A percentile compares a stretch with the other conserved stretches of the same genome.
phyloP scores from a whole-genome alignment of 2,113 vertebrate genomes.

The Riparia riparia region DNA sequence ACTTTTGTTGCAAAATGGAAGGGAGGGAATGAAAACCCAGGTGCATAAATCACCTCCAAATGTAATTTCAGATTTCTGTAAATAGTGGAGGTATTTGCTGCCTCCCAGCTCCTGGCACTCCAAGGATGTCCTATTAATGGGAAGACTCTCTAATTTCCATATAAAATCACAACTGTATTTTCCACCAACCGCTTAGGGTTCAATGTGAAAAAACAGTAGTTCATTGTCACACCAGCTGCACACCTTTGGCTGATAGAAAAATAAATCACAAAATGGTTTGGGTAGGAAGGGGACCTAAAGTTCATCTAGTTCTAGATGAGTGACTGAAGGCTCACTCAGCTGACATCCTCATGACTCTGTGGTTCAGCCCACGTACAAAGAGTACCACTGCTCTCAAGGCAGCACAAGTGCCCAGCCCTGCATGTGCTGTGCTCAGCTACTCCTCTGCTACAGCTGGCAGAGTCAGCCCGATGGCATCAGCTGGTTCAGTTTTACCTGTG shows the following conservation, averaged over 20 bases:
- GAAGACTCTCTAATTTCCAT: neutral
- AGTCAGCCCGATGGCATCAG: neutral
- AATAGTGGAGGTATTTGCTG: neutral
- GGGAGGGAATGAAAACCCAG: neutral
- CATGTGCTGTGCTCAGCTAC: neutral
- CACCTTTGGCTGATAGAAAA: neutral
- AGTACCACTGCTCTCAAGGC: neutral
- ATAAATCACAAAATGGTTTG: neutral
- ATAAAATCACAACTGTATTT: neutral
- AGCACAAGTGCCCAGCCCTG: neutral
- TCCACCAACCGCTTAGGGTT: neutral
- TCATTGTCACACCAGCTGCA: neutral
- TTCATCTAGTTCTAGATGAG: neutral
- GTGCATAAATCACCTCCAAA: neutral
- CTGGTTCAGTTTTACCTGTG: neutral
- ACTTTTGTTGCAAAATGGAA: neutral
- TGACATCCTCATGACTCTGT: neutral
- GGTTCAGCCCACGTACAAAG: accelerated
- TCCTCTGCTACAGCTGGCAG: neutral
- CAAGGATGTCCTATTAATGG: neutral
- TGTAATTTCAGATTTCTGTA: neutral
- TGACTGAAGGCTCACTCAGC: neutral
- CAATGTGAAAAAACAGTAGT: neutral
- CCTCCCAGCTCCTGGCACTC: neutral
- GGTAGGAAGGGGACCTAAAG: neutral